Conservation (phyloP, 2,888 invertebrate genomes). For the Drosophila suboccidentalis region DNA sequence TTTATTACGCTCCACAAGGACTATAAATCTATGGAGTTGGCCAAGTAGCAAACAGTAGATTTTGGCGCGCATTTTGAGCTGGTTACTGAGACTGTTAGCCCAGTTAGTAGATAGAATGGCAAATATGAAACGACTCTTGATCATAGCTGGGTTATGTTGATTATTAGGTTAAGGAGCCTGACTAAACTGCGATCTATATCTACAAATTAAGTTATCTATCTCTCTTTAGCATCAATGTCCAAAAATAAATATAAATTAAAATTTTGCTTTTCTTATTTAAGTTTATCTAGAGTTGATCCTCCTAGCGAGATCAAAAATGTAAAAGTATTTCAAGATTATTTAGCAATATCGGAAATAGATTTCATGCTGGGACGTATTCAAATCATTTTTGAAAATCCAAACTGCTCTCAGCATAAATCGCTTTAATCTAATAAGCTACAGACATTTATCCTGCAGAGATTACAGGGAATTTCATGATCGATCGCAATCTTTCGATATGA, state of each 20-base stretch:
- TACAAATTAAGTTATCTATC: background rate
- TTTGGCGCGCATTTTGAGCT: slow-evolving; percentile 61
- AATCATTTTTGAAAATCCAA: too few species aligned
- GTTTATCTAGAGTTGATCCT: too few species aligned
- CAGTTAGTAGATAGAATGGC: background rate
- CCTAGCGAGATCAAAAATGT: too few species aligned
- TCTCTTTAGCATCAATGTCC: background rate
- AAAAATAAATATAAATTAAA: too few species aligned
- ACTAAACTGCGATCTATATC: background rate
- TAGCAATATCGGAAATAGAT: background rate
- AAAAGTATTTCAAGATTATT: background rate
- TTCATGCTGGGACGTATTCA: too few species aligned
- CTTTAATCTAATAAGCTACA: too few species aligned
- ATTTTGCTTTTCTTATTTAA: too few species aligned
- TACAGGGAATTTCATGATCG: background rate
- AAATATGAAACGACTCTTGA: slow-evolving; percentile 7
- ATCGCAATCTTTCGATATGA: too few species aligned
- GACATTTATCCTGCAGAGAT: too few species aligned
- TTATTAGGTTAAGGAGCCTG: background rate
- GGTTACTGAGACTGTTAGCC: background rate
- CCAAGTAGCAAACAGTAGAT: slow-evolving; percentile 14
- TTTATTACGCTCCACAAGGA: slow-evolving; percentile 55
- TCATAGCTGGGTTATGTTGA: background rate
- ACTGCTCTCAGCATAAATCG: too few species aligned
- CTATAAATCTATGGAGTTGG: slow-evolving; percentile 32